phyloP scores from a whole-genome alignment of 2,113 vertebrate species.

The Damaliscus lunatus region DNA sequence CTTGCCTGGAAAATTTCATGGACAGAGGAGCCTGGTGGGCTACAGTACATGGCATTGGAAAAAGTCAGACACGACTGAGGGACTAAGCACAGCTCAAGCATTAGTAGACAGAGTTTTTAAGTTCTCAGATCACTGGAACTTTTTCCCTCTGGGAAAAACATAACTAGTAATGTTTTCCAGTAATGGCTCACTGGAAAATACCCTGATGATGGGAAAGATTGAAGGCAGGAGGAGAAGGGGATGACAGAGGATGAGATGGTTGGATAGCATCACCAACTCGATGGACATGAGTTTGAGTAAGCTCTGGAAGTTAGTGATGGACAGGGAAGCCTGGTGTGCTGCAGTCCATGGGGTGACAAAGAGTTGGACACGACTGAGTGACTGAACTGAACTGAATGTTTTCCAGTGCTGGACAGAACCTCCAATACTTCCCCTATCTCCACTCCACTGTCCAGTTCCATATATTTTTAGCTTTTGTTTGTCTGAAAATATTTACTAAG shows the following conservation, averaged over 20 bases:
- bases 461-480: background rate
- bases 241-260: background rate
- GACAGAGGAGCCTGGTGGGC: background rate
- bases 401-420: background rate
- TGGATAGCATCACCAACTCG: background rate
- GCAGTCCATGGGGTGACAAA: background rate
- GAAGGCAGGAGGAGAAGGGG: background rate
- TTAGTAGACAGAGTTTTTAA: background rate
- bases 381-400: background rate
- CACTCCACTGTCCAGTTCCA: background rate
- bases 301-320: background rate
- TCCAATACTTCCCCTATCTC: background rate
- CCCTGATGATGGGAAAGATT: background rate
- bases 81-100: background rate
- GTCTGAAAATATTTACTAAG: conserved; percentile 16
- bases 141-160: conserved; percentile 1
- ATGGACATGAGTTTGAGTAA: background rate
- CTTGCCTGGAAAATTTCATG: background rate
- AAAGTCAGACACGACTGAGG: background rate
- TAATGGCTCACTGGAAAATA: background rate
- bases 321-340: background rate
- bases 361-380: background rate
- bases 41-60: background rate
- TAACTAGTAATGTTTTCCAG: background rate
- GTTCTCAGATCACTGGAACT: background rate